Evolutionary conservation across 2,113 vertebrate species (phyloP).

Genomic region (Asarcornis scutulata): DNA sequence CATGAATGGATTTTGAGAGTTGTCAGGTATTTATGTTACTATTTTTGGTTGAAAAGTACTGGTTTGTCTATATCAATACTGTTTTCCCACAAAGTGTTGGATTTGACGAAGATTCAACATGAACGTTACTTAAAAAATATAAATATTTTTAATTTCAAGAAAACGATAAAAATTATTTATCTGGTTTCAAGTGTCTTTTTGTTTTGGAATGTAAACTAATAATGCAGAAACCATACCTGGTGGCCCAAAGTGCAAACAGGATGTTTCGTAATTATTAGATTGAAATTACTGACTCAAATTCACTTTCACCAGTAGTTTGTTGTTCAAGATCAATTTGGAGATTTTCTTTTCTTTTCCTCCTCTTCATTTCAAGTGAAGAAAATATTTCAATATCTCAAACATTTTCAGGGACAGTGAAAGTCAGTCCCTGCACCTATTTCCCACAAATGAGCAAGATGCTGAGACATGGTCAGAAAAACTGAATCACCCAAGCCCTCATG

Average conservation of each 20-base stretch:
- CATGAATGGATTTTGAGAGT: not conserved
- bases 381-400: not conserved
- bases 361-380: not conserved
- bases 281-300: not conserved
- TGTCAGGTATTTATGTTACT: not conserved
- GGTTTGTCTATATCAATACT: not conserved
- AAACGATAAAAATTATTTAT: not conserved
- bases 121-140: not conserved
- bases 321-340: not conserved
- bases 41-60: not conserved
- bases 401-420: not conserved
- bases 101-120: not conserved
- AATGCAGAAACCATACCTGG: not conserved
- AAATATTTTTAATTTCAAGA: not conserved
- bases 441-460: not conserved
- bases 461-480: not conserved
- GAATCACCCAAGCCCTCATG: not conserved
- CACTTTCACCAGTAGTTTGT: not conserved
- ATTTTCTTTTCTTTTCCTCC: not conserved
- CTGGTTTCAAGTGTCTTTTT: not conserved
- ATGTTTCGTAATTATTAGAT: not conserved
- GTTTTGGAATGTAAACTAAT: not conserved
- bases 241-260: not conserved
- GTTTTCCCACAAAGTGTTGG: not conserved
- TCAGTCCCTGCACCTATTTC: not conserved